Evolutionary conservation across 2,797 vertebrate genomes (phyloP).

Genomic region (Lagorchestes hirsutus): DNA sequence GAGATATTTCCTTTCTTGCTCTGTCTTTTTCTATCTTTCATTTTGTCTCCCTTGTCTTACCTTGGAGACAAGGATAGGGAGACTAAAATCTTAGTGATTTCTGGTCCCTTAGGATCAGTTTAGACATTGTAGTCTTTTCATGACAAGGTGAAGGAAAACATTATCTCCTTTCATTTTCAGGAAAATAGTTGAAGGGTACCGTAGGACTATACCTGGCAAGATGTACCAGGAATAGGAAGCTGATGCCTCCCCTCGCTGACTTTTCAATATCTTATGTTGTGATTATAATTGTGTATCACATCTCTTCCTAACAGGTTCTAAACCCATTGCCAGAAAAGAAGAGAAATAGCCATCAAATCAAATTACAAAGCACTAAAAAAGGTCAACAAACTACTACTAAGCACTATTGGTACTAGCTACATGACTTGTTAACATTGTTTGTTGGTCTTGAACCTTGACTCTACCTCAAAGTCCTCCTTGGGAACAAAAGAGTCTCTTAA

Average conservation of each 20-base stretch:
- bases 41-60: slow-evolving; percentile 31
- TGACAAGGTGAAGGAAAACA: slow-evolving; percentile 29
- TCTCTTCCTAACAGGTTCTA: slow-evolving; percentile 64
- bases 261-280: background rate
- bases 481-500: slow-evolving; percentile 39
- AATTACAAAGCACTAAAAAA: slow-evolving; percentile 70
- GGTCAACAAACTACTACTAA: slow-evolving; percentile 75
- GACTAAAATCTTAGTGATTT: slow-evolving; percentile 32
- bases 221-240: slow-evolving; percentile 22
- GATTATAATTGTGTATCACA: slow-evolving; percentile 52
- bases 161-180: slow-evolving; percentile 59
- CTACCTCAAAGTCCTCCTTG: slow-evolving; percentile 48
- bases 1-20: background rate
- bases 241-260: slow-evolving; percentile 71
- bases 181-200: slow-evolving; percentile 49
- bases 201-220: slow-evolving; percentile 46
- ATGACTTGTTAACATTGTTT: slow-evolving; percentile 49
- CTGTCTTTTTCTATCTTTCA: background rate
- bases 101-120: background rate
- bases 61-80: slow-evolving; percentile 21
- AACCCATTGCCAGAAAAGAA: slow-evolving; percentile 68
- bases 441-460: slow-evolving; percentile 43
- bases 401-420: slow-evolving; percentile 37
- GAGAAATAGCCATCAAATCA: slow-evolving; percentile 68
- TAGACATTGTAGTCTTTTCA: background rate